Evolutionary conservation across 2,888 invertebrate genomes (phyloP).

Genomic region (Acrobasis suavella): DNA sequence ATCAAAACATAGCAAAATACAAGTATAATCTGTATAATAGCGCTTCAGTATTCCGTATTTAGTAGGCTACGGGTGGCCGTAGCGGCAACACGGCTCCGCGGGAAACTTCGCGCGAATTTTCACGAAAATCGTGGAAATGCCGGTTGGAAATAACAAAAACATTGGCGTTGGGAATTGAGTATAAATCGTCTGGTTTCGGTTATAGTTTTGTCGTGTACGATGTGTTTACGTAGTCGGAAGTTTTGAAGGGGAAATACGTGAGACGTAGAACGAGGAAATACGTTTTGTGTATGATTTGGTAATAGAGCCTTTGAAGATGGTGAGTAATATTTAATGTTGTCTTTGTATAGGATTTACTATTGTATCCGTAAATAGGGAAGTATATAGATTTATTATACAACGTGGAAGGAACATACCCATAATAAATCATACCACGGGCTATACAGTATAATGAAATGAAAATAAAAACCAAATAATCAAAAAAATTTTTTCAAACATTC

Average conservation of each 20-base stretch:
- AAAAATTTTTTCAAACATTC: no score
- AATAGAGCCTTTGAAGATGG: background rate
- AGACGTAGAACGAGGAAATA: no score
- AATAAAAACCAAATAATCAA: no score
- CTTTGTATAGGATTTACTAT: background rate
- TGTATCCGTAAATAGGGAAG: background rate
- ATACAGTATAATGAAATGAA: no score
- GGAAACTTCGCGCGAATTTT: background rate
- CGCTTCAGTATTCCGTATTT: background rate
- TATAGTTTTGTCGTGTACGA: background rate
- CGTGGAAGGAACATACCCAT: no score
- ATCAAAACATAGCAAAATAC: background rate
- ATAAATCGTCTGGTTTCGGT: background rate
- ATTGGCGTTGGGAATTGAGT: background rate
- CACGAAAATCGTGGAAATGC: slow-evolving; percentile 9
- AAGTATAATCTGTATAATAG: background rate
- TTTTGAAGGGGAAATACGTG: background rate
- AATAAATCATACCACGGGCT: no score
- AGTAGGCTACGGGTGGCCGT: slow-evolving; percentile 10
- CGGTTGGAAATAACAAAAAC: background rate
- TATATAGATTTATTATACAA: no score
- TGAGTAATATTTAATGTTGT: background rate
- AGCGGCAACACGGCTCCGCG: background rate
- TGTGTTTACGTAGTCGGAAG: background rate
- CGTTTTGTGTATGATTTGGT: background rate